Evolutionary conservation across 2,113 vertebrate genomes (phyloP).

Genomic region (Corydoras maculifer): DNA sequence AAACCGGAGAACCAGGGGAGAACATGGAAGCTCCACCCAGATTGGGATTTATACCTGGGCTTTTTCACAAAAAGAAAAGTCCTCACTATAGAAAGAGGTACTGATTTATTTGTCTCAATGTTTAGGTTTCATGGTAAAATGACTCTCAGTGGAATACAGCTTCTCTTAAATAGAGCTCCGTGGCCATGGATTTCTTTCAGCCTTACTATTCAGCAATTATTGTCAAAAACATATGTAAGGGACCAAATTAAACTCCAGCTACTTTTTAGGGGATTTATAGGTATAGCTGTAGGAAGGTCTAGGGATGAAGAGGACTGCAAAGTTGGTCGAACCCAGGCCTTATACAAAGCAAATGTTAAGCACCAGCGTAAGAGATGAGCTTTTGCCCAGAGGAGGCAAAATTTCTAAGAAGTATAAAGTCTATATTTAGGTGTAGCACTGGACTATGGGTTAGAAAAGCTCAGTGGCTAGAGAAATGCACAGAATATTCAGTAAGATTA

Average conservation of each 20-base stretch:
- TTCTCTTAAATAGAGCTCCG: background rate
- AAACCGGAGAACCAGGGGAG: no score
- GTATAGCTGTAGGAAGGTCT: slow-evolving; percentile 20
- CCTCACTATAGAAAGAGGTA: no score
- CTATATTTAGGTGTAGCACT: no score
- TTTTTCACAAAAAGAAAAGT: no score
- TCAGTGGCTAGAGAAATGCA: no score
- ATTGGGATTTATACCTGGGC: no score
- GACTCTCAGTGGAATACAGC: background rate
- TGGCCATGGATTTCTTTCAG: slow-evolving; percentile 7
- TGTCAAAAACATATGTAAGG: slow-evolving; percentile 13
- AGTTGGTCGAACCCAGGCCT: slow-evolving; percentile 1
- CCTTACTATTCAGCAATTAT: slow-evolving; percentile 6
- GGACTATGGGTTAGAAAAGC: no score
- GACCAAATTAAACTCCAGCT: background rate
- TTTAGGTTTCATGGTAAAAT: background rate
- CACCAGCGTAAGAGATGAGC: background rate
- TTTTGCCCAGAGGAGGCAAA: slow-evolving; percentile 4
- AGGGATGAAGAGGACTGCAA: slow-evolving; percentile 10
- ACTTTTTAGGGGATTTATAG: background rate
- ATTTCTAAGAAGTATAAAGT: no score
- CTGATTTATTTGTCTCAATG: no score
- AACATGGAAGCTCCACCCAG: no score
- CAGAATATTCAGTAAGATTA: no score
- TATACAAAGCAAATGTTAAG: slow-evolving; percentile 1